Conservation (phyloP, 2,113 vertebrate species). For the Mohoua ochrocephala region DNA sequence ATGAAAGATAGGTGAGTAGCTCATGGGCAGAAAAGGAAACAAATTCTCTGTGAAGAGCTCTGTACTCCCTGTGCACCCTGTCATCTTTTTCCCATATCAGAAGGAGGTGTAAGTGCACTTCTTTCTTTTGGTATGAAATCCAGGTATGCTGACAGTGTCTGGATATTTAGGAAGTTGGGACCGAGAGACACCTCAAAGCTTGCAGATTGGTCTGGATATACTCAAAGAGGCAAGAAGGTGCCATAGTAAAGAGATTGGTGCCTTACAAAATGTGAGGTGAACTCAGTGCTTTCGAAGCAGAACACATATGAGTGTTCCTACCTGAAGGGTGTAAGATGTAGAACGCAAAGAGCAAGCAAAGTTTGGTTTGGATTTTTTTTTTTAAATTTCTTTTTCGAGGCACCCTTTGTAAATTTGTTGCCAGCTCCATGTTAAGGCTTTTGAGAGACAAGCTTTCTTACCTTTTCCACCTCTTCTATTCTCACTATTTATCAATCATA, state of each 20-base stretch:
- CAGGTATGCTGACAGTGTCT: background rate
- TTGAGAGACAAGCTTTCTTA: background rate
- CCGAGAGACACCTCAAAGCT: fast-evolving
- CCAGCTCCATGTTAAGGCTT: background rate
- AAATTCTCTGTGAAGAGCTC: background rate
- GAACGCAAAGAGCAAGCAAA: background rate
- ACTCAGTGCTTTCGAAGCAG: fast-evolving
- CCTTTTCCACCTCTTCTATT: background rate
- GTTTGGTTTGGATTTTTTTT: background rate
- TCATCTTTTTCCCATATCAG: background rate
- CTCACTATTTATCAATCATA: background rate
- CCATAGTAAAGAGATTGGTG: background rate
- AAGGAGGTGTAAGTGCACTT: background rate
- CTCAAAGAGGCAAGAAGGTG: background rate
- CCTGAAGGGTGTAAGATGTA: background rate
- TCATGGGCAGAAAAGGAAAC: background rate
- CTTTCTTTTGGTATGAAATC: background rate
- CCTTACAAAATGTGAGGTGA: background rate
- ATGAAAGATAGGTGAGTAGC: background rate
- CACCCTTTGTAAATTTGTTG: background rate
- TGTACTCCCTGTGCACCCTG: background rate
- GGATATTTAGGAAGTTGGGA: background rate
- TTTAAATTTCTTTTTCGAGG: background rate
- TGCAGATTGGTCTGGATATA: background rate
- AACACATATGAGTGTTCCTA: background rate